Base-by-base conservation (phyloP, 2,797 vertebrate genomes). In the Falco novaeseelandiae region DNA sequence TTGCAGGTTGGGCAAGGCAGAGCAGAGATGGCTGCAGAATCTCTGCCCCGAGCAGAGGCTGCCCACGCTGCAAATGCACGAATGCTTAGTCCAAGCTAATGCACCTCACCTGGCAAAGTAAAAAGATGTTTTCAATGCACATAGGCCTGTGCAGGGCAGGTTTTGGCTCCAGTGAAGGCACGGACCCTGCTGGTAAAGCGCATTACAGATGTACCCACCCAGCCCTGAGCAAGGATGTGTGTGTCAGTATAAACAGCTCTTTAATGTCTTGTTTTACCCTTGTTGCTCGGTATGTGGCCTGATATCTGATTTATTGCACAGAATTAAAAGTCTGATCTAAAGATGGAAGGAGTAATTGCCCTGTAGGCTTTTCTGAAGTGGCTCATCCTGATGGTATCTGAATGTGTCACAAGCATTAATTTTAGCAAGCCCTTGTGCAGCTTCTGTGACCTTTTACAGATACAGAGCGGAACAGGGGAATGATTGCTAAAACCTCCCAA, bases 401-500 rank as follows among this genome's bases (percentile, higher is more conserved):
- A 84, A 51, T 25, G 32, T 61, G 71, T 76, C 82, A 84, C 22
- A 61, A 16, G 12, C 8, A 61, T 36, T 61, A 76, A 72, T 57
- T 89, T 79, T 74, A 49, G 54, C 58, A 79, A 79, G 49, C 8
- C 55, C 42, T 63, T 26, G 5, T 40, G 40, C 40, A 21, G 61
- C 32, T 22, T 40, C 55, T 15, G 38, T 3, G 22, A 87, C 87
- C 67, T 94, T 94, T 83, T 38, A 42, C 10, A 62, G 63, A 58
- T 32, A 27, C 0, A 3, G 25, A 66, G 48, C 2, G 0, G 32
- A n/a, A 22, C 4, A 1, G n/a, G 21, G 8, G 21, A 67, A 17
- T 34, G 3, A 10, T n/a, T 58, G 52, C 46, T 52, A 57, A 83
- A 72, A 80, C 40, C 44, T 54, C 34, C 8, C 1, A 1, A 36